Evolutionary conservation across 2,113 vertebrate species (phyloP).

Genomic region (Chionomys nivalis): DNA sequence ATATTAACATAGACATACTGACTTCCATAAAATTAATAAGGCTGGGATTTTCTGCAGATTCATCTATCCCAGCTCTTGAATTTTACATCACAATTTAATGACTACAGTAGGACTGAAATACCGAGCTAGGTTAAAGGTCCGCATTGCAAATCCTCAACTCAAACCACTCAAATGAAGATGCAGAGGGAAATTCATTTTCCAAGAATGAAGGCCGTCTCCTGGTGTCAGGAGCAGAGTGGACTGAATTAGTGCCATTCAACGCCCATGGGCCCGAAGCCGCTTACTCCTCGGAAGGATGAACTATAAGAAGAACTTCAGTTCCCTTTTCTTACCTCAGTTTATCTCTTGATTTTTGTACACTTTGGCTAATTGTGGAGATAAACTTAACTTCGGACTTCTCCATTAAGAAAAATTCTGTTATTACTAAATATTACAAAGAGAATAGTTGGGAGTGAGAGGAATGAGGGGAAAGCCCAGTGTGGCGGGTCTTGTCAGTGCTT

Average conservation of each 20-base stretch:
- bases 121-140: neutral
- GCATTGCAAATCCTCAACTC: neutral
- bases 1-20: neutral
- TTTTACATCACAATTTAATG: neutral
- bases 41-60: neutral
- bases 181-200: conserved; percentile 27
- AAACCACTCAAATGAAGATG: conserved; percentile 30
- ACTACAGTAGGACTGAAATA: neutral
- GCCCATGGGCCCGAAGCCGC: neutral
- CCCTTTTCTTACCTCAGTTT: conserved; percentile 32
- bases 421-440: neutral
- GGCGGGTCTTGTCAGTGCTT: neutral
- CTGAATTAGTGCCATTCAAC: neutral
- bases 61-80: neutral
- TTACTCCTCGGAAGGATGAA: conserved; percentile 19
- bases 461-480: neutral
- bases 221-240: neutral
- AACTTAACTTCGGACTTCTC: conserved; percentile 41
- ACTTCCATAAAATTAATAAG: conserved; percentile 4
- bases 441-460: conserved; percentile 10
- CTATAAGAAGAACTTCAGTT: neutral
- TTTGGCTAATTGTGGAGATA: conserved; percentile 35
- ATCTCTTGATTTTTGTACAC: conserved; percentile 8
- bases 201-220: neutral
- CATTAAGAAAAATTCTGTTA: conserved; percentile 60